Evolutionary conservation across 2,888 invertebrate genomes (phyloP), one percentile per base, ranked within the genome.

Genomic region (Melinaea marsaeus): DNA sequence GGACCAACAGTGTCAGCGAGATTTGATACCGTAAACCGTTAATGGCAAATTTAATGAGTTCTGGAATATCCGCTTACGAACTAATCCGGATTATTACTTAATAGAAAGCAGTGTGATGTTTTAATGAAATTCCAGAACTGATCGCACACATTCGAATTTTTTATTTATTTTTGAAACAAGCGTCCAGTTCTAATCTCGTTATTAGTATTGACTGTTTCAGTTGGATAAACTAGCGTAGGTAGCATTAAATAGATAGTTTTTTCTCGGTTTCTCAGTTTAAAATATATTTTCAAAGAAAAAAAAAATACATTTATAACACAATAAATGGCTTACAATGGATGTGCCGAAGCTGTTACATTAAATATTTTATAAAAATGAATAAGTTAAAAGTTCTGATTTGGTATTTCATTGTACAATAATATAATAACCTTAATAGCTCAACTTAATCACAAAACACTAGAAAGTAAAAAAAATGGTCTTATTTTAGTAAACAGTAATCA

Each of bases 1-100:
- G 63, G 46, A 57, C 63, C 60, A 60, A 58, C 63, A 62, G 63
- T 56, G 65, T 68, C 67, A 62, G 57, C 61, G 60, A 55, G 55
- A 67, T 58, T 59, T 60, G 62, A 59, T 55, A 57, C 47, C 37
- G 61, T 61, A 51, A 58, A 59, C 34, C 65, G 71, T 74, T 73
- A 72, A 76, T 74, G 73, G 74, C 67, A 68, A 77, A 79, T 77
- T 79, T 79, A 80, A 80, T 79, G 79, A 80, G 77, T 79, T 78
- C 71, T 64, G 66, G 73, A 71, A 74, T 75, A 79, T 78, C 79
- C 75, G 75, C 77, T 79, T 78, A 79, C 75, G 61, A 68, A 57
- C 59, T 66, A 64, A 68, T 72, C 71, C 60, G 72, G 78, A 77
- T 79, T 79, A 80, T 77, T 79, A 74, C 77, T 75, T 76, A 75